Evolutionary conservation across 2,888 invertebrate genomes (phyloP).

Genomic region (Embidobia sp.): DNA sequence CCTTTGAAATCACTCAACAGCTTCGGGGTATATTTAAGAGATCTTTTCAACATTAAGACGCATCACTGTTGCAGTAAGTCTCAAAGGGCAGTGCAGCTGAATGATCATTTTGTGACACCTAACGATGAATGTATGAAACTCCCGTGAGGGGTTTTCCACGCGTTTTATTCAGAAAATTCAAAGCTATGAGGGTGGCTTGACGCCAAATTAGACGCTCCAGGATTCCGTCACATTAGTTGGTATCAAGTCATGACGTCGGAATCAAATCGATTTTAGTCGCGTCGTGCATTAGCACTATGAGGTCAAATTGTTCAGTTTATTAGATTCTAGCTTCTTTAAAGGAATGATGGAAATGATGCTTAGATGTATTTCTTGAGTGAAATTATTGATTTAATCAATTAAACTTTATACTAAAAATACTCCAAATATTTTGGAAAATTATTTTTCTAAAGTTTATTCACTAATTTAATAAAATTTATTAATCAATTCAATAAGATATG

Average conservation of each 20-base stretch:
- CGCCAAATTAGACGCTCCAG: neutral
- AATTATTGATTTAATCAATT: too few species aligned
- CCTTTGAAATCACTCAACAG: slow-evolving; percentile 35
- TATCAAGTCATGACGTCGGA: neutral
- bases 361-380: neutral
- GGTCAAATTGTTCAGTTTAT: neutral
- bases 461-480: too few species aligned
- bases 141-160: slow-evolving; percentile 22
- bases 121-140: slow-evolving; percentile 6
- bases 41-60: slow-evolving; percentile 50
- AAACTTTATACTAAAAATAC: too few species aligned
- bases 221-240: neutral
- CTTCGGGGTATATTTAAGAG: slow-evolving; percentile 38
- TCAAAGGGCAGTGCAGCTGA: slow-evolving; percentile 39
- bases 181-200: slow-evolving; percentile 11
- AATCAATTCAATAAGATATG: too few species aligned
- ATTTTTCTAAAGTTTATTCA: too few species aligned
- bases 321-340: neutral
- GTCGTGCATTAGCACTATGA: neutral
- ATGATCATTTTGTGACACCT: slow-evolving; percentile 47
- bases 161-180: slow-evolving; percentile 24
- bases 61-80: slow-evolving; percentile 30
- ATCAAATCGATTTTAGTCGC: neutral
- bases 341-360: neutral
- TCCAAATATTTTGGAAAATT: too few species aligned